Conservation (phyloP, 2,888 invertebrate species). For the Notodonta dromedarius region DNA sequence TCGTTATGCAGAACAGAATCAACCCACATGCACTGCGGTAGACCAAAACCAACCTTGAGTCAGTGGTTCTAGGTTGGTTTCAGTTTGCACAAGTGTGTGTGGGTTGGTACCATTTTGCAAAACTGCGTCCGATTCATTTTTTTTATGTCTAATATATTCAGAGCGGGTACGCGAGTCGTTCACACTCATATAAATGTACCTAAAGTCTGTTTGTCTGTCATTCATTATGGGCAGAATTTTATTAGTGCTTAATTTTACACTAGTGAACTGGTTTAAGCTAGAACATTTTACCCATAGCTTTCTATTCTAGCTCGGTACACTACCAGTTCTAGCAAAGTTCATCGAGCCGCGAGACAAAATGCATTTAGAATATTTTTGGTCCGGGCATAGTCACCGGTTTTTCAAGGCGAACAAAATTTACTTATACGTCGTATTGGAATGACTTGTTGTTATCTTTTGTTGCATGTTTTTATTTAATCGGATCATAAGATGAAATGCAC, state of each 20-base stretch:
- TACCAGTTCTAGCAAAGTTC: not conserved
- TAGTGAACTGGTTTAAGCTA: not conserved
- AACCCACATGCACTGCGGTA: no score
- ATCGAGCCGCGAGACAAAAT: not conserved
- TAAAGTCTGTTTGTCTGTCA: conserved; percentile 1
- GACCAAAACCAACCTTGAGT: no score
- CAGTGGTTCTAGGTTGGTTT: no score
- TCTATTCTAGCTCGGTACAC: not conserved
- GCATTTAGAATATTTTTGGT: not conserved
- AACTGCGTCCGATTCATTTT: not conserved
- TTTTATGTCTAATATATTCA: conserved; percentile 9
- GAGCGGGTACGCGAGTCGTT: conserved; percentile 1
- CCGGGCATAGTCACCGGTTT: no score
- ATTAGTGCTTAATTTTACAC: not conserved
- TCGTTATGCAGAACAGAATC: no score
- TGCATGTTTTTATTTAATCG: no score
- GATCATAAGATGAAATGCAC: no score
- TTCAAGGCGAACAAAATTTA: no score
- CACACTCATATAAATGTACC: not conserved
- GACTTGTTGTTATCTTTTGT: no score
- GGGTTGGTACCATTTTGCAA: no score
- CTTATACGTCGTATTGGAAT: no score
- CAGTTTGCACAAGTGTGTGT: no score
- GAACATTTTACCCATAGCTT: not conserved
- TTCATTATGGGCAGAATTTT: not conserved